Base-by-base conservation (phyloP, 1,140 invertebrate genomes). In the Lucilia sericata region DNA sequence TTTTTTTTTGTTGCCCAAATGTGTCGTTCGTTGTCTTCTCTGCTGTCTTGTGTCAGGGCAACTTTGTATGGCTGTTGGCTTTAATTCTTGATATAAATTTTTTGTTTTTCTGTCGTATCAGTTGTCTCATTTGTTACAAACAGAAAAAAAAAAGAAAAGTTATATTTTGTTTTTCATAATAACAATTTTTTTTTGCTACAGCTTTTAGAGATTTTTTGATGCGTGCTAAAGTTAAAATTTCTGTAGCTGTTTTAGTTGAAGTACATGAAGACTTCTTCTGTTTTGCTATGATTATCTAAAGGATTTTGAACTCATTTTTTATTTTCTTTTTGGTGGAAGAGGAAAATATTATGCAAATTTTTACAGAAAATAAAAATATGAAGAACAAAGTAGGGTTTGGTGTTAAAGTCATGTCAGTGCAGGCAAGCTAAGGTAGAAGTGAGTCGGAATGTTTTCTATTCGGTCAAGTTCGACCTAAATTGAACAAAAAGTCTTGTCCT, bases 251-350 rank as follows among this genome's bases (percentile, higher is more conserved):
- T 70, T 19, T 21, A 17, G 17, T 70, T 70, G 19, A 70, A 70
- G 65, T 70, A 70, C 65, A 70, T 70, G 65, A 70, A 21, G 21
- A 19, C 19, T 70, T 70, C n/a, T 70, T 60, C 14, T 60, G 14
- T 14, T 60, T 70, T 70, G 25, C 65, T 70, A 70, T 70, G 65
- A 70, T 70, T 70, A 70, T 70, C 65, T 70, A 70, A 25, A 70
- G 65, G 65, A 70, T 70, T 70, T 70, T 70, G 65, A 70, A 70
- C 65, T 70, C 65, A 25, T 70, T 70, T 70, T 70, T 21, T 21
- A 10, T 7, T 42, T 42, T 42, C 5, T 10, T 42, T 42, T 42
- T 42, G 42, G 42, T 42, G 5, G 42, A 42, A 10, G 42, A 70
- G 17, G 1, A 70, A 70, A 12, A 21, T 21, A 70, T 70, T 21